Evolutionary conservation across 2,797 vertebrate species (phyloP), one percentile per base, ranked within the genome.

Genomic region (Rhinatrema bivittatum): DNA sequence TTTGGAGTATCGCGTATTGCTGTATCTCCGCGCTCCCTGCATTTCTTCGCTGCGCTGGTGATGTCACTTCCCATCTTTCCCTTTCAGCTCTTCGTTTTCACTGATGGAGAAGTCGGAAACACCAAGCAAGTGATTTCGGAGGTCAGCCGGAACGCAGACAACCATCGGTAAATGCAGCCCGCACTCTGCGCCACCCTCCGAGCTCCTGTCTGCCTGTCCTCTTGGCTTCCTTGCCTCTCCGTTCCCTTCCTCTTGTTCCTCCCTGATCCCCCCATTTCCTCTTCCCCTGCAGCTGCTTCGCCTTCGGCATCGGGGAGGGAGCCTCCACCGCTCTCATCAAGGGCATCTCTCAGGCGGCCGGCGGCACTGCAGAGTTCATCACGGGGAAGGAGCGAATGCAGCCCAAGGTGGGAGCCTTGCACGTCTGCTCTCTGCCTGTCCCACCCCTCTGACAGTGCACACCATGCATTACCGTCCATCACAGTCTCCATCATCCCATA

Each of bases 261-360:
- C n/a, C 20, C 5, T 3, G 21, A 10, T n/a, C 22, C 7, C 13
- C 13, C 5, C 14, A 10, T 5, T n/a, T 28, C 14, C 11, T 21
- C 21, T 21, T 21, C n/a, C 9, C 10, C 9, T 18, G 3, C 40
- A 92, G 89, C 44, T 91, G 88, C 57, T 93, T 91, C 59, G 79
- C 87, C 6, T 93, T 93, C 50, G 89, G 89, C 15, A 91, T 91
- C 39, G 89, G 89, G 5, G 77, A 87, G 76, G 88, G 89, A 2
- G 85, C 83, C 50, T 91, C 87, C 47, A 80, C 84, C 27, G 83
- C 84, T 43, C 82, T 93, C 14, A 74, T 93, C 57, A 86, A 75
- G 52, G 86, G 82, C 45, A 58, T 91, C 60, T 85, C 89, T 25
- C 74, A 69, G 8, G 80, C 74, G 19, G 78, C 80, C 31, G 61